Conservation (phyloP, 2,888 invertebrate species). For the Ellobium chinense region DNA sequence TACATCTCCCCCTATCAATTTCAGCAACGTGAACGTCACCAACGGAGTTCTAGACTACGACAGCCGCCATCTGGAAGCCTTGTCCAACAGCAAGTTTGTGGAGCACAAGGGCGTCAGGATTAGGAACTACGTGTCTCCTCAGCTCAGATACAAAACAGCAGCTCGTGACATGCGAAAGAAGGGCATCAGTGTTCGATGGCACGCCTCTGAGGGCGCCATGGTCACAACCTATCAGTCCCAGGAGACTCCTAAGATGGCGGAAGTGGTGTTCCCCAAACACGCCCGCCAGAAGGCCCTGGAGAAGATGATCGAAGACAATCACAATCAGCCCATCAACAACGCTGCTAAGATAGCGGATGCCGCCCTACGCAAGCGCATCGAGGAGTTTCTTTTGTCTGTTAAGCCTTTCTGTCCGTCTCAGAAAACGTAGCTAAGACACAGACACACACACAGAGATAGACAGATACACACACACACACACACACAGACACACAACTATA, state of each 20-base stretch:
- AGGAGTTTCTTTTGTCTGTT: slow-evolving; percentile 24
- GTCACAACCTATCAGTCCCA: background rate
- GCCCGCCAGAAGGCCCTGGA: slow-evolving; percentile 18
- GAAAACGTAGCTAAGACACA: background rate
- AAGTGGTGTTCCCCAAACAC: slow-evolving; percentile 9
- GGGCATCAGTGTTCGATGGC: background rate
- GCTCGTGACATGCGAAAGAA: background rate
- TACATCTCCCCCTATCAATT: background rate
- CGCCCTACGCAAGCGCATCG: slow-evolving; percentile 2
- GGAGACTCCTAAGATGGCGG: background rate
- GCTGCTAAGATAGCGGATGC: background rate
- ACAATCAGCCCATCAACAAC: background rate
- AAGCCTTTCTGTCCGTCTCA: slow-evolving; percentile 1
- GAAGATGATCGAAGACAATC: slow-evolving; percentile 33
- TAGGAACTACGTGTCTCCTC: slow-evolving; percentile 12
- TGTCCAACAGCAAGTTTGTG: background rate
- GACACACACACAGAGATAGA: no score
- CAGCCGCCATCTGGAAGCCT: background rate
- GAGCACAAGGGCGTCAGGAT: slow-evolving; percentile 14
- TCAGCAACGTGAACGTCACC: background rate
- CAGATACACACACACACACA: no score
- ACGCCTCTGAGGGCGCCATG: background rate
- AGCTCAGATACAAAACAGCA: slow-evolving; percentile 10
- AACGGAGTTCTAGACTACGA: background rate
- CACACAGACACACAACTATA: no score